These are phyloP conservation scores for Periophthalmus modestus DNA, from an alignment of 2,113 vertebrate species.

Conservation along the genomic window DNA sequence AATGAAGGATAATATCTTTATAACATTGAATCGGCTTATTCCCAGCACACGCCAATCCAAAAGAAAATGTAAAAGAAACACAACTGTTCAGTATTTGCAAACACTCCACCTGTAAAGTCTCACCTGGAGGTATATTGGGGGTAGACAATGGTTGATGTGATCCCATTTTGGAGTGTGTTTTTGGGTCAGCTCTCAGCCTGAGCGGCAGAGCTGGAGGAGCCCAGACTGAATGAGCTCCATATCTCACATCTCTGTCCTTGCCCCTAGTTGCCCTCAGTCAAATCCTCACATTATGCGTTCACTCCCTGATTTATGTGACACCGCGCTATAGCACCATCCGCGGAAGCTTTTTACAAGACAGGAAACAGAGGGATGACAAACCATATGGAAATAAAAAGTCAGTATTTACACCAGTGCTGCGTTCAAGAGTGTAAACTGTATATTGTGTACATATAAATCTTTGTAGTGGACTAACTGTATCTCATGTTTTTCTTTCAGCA, in stretches of 20 bases:
- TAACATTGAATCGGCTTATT: too few species aligned
- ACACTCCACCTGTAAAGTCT: background rate
- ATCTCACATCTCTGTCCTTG: constrained; percentile 58
- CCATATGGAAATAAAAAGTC: constrained; percentile 10
- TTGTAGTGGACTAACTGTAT: constrained; percentile 20
- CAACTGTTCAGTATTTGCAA: background rate
- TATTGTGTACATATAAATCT: constrained; percentile 38
- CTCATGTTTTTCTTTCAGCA: constrained; percentile 17
- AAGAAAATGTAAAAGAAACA: background rate
- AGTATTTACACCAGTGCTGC: constrained; percentile 19
- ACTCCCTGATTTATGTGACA: constrained; percentile 61
- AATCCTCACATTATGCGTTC: constrained; percentile 59
- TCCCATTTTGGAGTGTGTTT: constrained; percentile 43
- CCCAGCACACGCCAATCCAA: background rate
- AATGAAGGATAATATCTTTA: too few species aligned
- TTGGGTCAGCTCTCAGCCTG: constrained; percentile 54
- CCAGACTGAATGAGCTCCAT: constrained; percentile 54
- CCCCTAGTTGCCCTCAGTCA: constrained; percentile 62
- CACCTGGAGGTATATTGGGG: background rate
- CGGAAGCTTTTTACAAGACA: constrained; percentile 39
- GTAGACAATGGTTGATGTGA: constrained; percentile 40
- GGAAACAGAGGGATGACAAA: constrained; percentile 32
- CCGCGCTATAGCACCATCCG: constrained; percentile 37
- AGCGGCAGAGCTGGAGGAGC: constrained; percentile 34
- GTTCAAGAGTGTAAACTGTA: constrained; percentile 12